Percentiles rank a stretch among this genome's conserved stretches.
phyloP scores from a whole-genome alignment of 2,113 vertebrate genomes.

The Halcyon senegalensis region DNA sequence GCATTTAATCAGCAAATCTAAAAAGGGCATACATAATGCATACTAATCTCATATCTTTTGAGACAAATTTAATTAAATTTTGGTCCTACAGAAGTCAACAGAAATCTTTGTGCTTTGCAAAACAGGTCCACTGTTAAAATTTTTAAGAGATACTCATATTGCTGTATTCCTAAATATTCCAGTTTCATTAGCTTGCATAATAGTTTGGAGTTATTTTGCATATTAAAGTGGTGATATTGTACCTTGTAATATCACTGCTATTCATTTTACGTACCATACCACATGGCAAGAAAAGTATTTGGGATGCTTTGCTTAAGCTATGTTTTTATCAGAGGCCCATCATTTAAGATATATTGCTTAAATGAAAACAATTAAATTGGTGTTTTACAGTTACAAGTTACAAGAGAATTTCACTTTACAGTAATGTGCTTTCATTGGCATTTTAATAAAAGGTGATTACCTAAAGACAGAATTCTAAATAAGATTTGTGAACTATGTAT shows the following conservation, averaged over 20 bases:
- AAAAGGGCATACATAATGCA: neutral
- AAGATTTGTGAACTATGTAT: neutral
- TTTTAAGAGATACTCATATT: neutral
- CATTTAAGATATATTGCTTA: neutral
- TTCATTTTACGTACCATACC: neutral
- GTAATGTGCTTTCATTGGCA: conserved; percentile 1
- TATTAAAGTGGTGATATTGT: conserved; percentile 9
- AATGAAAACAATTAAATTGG: neutral
- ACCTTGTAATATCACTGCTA: neutral
- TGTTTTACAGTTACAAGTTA: neutral
- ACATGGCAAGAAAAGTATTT: neutral
- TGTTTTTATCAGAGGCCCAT: neutral
- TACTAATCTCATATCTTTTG: neutral
- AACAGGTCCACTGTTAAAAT: neutral
- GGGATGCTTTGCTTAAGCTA: neutral
- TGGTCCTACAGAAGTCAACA: neutral
- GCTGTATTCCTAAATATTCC: neutral
- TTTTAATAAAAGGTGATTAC: conserved; percentile 40
- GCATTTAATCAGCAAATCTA: conserved; percentile 32
- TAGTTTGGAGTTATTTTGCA: neutral
- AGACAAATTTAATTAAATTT: conserved; percentile 21
- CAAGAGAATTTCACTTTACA: conserved; percentile 4
- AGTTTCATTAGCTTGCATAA: neutral
- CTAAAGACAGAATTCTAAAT: conserved; percentile 14
- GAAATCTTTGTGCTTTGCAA: neutral